Base-by-base conservation (phyloP, 2,888 invertebrate genomes). In the Tenthredo mesomela region DNA sequence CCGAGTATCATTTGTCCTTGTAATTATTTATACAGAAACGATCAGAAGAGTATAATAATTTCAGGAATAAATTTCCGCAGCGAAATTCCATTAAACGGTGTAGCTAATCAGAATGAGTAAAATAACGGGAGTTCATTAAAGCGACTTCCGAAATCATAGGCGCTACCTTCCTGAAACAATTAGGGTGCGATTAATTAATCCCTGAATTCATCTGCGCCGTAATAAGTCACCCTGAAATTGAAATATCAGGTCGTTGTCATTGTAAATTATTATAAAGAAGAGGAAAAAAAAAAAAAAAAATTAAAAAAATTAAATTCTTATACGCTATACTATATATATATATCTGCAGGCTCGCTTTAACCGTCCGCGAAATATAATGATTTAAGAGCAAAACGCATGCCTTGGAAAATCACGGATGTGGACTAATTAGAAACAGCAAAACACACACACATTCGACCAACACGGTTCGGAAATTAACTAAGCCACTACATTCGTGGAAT, bases 141-240 rank as follows among this genome's bases (percentile, higher is more conserved):
- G 50, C 77, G 29, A 33, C 77, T 77, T 54, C 77, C 50, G 77
- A 77, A 77, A 77, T 77, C 77, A 50, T 58, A 40, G 37, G 40
- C 37, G 25, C 33, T 77, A 54, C 40, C 80, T 80, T 21, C 40
- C 50, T 29, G 61, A 40, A 61, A 58, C 21, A 50, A 77, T 50
- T 54, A 37, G 61, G 37, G 29, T 77, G 54, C 18, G 21, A 58
- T 80, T 61, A 61, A 61, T 80, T 21, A 37, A 61, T 10, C 61
- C 21, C 37, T 33, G 58, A n/a, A 37, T 54, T 78, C 29, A 58
- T 78, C 47, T 37, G n/a, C 78, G 29, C 18, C 54, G 50, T 54
- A 18, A 2, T n/a, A 12, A 1, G 61, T 29, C 25, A 40, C 12
- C 4, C 18, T 29, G 43, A 40, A 21, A 43, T 43, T 21, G 21